Base-by-base conservation (phyloP, 1,140 invertebrate genomes). In the Leguminivora glycinivorella region DNA sequence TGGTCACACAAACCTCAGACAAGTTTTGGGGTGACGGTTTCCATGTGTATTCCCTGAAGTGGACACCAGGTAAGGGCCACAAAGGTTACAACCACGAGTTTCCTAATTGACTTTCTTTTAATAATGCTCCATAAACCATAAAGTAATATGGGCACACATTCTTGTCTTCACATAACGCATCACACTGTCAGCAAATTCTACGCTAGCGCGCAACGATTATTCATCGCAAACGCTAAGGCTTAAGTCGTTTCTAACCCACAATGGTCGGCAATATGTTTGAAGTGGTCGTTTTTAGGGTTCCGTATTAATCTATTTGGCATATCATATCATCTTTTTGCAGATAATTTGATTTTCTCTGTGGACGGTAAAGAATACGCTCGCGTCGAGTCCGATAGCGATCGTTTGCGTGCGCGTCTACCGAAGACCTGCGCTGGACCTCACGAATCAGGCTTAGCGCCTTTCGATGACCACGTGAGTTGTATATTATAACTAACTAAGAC, bases 31-130 rank as follows among this genome's bases (percentile, higher is more conserved):
- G 89, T 0, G 85, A 93, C 56, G 89, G 93, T 17, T 96, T 94
- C 78, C 94, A 95, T 69, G 82, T 88, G 0, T 96, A 94, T 74
- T 88, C 89, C 1, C 73, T 95, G 0, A 83, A 91, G 10, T 96
- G 95, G 95, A 92, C 86, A 63, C 93, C 92, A 79, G 92, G 93
- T 93, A 85, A 52, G 47, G 17, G 0, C 6, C 9, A 43, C 9
- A 85, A 52, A 19, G 17, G 0, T 7, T 22, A 43, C 9, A 4
- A 43, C 10, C 14, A 43, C n/a, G n/a, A 52, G 6, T 19, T n/a
- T 52, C 43, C 12, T n/a, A 19, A 17, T n/a, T 4, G 38, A 3
- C 5, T 43, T 43, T n/a, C 10, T 9, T 31, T 4, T 31, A 7
- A 31, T 4, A 31, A 31, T 4, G 3, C 7, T 31, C 3, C 29